Conservation (phyloP, 1,140 invertebrate species). For the Lordiphosa collinella region DNA sequence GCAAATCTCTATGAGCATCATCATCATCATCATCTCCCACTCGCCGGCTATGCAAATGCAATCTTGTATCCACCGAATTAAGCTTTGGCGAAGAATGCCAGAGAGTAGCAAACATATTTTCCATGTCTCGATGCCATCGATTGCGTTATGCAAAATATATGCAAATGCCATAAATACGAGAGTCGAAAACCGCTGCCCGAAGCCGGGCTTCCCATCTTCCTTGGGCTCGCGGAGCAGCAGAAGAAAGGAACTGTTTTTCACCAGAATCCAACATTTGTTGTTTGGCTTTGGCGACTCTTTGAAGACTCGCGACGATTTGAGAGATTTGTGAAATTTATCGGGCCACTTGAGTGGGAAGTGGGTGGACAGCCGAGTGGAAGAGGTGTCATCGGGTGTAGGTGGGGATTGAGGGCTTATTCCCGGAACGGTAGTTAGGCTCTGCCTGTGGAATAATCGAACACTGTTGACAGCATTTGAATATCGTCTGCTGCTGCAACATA, state of each 20-base stretch:
- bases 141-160: conserved; percentile 79
- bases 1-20: conserved; percentile 75
- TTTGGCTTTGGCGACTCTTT: conserved; percentile 23
- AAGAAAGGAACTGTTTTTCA: conserved; percentile 46
- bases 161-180: conserved; percentile 78
- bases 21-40: conserved; percentile 24
- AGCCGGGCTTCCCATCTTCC: conserved; percentile 11
- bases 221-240: conserved; percentile 17
- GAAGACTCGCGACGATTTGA: conserved; percentile 58
- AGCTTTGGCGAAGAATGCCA: conserved; percentile 39
- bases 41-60: conserved; percentile 58
- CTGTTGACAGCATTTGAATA: conserved; percentile 73
- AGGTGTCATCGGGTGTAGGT: conserved; percentile 29
- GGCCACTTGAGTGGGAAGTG: conserved; percentile 51
- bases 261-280: conserved; percentile 29
- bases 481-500: conserved; percentile 52
- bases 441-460: conserved; percentile 58
- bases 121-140: conserved; percentile 77
- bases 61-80: conserved; percentile 68
- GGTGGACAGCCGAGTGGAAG: conserved; percentile 26
- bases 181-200: conserved; percentile 23
- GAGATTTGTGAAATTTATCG: conserved; percentile 75
- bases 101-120: conserved; percentile 69
- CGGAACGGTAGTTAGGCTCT: conserved; percentile 64
- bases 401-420: conserved; percentile 32